These are phyloP conservation scores for Micrasema longulum DNA, from an alignment of 1,140 invertebrate genomes.

Conservation along the genomic window DNA sequence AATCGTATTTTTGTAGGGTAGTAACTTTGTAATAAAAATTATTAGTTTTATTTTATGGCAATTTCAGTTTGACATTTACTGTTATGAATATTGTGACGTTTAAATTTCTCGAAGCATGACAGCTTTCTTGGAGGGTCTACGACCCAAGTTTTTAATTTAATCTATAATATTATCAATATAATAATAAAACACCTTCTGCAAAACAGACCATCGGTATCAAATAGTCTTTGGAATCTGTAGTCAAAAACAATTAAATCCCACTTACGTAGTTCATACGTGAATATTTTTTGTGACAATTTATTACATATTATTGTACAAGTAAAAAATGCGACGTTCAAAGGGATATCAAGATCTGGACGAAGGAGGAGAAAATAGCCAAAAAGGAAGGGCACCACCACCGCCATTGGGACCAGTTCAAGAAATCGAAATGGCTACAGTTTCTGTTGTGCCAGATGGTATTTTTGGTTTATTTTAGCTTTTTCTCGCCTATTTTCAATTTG, in stretches of 20 bases:
- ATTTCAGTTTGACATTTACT: slow-evolving; percentile 53
- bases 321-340: slow-evolving; percentile 62
- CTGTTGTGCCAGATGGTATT: slow-evolving; percentile 85
- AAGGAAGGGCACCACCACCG: slow-evolving; percentile 55
- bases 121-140: slow-evolving; percentile 32
- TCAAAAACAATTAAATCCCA: no score
- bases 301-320: slow-evolving; percentile 2
- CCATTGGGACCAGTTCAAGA: slow-evolving; percentile 68
- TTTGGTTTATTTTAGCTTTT: slow-evolving; percentile 23
- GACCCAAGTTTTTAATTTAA: slow-evolving; percentile 30
- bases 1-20: no score
- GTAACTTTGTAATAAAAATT: no score
- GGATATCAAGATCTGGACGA: slow-evolving; percentile 67
- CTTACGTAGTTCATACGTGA: no score
- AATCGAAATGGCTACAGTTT: slow-evolving; percentile 83
- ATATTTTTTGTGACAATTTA: no score
- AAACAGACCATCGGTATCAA: no score
- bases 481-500: not conserved
- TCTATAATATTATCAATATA: no score
- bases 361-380: slow-evolving; percentile 54
- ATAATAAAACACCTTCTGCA: no score
- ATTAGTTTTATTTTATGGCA: slow-evolving; percentile 31
- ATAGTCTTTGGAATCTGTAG: no score
- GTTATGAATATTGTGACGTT: slow-evolving; percentile 55
- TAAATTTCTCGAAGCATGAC: slow-evolving; percentile 44